phyloP scores from a whole-genome alignment of 2,113 vertebrate species.

The Oncorhynchus clarkii region DNA sequence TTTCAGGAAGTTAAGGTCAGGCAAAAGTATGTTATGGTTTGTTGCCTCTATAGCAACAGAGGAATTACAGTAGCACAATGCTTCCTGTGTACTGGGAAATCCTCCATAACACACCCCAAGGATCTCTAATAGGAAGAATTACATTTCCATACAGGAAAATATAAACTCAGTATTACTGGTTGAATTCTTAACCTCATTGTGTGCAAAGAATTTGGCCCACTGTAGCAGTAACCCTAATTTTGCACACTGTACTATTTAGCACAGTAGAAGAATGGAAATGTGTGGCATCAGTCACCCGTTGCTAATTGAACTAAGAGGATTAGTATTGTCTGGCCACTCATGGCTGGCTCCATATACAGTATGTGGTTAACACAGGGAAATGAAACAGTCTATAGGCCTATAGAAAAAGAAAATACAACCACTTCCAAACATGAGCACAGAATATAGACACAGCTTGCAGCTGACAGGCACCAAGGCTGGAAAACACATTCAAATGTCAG shows the following conservation, averaged over 20 bases:
- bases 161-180: too few relatives aligned
- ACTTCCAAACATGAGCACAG: background rate
- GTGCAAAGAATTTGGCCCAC: too few relatives aligned
- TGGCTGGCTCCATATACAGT: background rate
- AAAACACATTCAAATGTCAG: conserved; percentile 22
- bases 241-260: background rate
- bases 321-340: conserved; percentile 15
- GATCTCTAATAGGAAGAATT: background rate
- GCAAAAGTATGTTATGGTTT: background rate
- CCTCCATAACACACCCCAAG: background rate
- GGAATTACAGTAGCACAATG: background rate
- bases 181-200: too few relatives aligned
- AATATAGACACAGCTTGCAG: background rate
- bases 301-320: conserved; percentile 33
- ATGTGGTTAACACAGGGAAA: background rate
- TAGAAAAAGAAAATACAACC: background rate
- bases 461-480: background rate
- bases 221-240: too few relatives aligned
- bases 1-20: background rate
- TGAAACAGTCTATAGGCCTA: background rate
- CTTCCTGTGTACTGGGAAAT: background rate
- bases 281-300: conserved; percentile 11
- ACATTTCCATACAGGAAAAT: background rate
- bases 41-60: background rate
- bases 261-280: conserved; percentile 4